Evolutionary conservation across 2,113 vertebrate genomes (phyloP).

Genomic region (Macroglossus sobrinus): DNA sequence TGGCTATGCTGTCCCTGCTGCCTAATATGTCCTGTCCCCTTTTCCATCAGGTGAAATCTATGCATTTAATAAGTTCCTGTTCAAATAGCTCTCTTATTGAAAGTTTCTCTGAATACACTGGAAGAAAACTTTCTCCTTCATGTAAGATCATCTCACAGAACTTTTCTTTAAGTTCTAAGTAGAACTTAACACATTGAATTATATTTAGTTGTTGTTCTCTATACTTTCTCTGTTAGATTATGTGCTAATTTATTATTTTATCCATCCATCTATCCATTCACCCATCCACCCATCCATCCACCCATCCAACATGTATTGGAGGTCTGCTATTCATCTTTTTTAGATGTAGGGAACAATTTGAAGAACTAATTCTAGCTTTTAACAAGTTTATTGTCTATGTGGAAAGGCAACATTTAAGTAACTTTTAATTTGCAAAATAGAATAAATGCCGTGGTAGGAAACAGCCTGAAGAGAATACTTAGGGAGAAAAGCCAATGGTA

Average conservation of each 20-base stretch:
- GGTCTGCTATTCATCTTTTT: neutral
- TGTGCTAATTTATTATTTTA: neutral
- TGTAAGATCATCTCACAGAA: neutral
- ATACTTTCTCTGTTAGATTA: neutral
- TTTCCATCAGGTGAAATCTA: neutral
- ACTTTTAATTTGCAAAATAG: constrained; percentile 8
- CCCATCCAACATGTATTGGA: neutral
- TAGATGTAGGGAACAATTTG: neutral
- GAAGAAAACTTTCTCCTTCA: neutral
- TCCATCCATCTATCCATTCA: neutral
- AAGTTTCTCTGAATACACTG: neutral
- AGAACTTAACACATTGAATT: neutral
- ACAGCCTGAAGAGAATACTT: neutral
- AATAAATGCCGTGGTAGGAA: neutral
- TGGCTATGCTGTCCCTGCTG: neutral
- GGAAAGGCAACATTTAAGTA: neutral
- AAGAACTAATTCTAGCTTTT: neutral
- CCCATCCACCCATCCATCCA: neutral
- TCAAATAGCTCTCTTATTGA: neutral
- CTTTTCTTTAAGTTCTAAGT: neutral
- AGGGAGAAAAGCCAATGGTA: neutral
- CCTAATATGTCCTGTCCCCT: neutral
- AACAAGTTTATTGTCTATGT: neutral
- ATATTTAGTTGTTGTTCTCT: neutral
- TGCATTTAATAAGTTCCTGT: neutral